phyloP scores from a whole-genome alignment of 92 coral and sea anemone species.

The Parazoanthus darwini region DNA sequence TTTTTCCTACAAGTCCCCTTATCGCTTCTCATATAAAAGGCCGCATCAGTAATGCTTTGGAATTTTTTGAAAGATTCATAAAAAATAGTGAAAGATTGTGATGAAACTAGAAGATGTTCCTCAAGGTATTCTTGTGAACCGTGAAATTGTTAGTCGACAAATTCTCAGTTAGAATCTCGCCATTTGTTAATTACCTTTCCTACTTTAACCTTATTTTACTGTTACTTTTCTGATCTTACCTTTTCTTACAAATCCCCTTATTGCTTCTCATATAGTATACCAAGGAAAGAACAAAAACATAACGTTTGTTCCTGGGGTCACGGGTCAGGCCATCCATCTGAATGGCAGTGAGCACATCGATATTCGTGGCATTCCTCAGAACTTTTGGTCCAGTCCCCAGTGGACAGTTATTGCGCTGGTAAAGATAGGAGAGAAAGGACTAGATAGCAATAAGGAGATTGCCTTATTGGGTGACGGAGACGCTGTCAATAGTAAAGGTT shows the following conservation, averaged over 20 bases:
- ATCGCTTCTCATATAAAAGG: too few species aligned
- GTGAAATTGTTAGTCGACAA: too few species aligned
- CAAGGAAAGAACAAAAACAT: slow-evolving; percentile 41
- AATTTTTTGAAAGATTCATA: too few species aligned
- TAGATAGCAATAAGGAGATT: slow-evolving; percentile 39
- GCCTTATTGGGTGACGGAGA: slow-evolving; percentile 72
- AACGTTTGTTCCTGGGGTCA: slow-evolving; percentile 51
- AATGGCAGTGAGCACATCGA: slow-evolving; percentile 61
- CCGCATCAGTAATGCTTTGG: too few species aligned
- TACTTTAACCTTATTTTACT: too few species aligned
- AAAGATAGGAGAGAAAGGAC: slow-evolving; percentile 51
- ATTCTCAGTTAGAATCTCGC: too few species aligned
- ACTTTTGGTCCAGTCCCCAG: slow-evolving; percentile 71
- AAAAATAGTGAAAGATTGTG: too few species aligned
- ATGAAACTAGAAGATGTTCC: too few species aligned
- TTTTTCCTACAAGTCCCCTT: too few species aligned
- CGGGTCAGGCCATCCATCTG: slow-evolving; percentile 72
- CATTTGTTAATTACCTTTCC: too few species aligned
- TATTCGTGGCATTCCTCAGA: slow-evolving; percentile 68
- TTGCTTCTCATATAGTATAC: slow-evolving; percentile 30
- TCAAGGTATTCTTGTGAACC: too few species aligned
- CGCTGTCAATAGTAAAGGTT: slow-evolving; percentile 44
- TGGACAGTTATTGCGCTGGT: slow-evolving; percentile 90
- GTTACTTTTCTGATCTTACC: too few species aligned
- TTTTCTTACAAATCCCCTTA: neutral